Evolutionary conservation across 1,140 invertebrate genomes (phyloP).

Genomic region (Bombyx mandarina): DNA sequence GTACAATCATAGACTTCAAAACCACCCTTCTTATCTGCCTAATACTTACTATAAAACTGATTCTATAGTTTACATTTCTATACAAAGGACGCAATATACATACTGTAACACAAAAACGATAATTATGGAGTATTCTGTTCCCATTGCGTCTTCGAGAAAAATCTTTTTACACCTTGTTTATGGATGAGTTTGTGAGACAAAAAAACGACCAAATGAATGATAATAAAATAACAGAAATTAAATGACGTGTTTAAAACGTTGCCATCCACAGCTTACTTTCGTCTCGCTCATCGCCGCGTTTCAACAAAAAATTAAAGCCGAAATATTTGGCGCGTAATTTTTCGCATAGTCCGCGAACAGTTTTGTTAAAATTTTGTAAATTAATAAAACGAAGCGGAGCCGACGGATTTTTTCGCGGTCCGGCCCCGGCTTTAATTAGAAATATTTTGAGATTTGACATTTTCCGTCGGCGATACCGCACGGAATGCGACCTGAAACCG

Average conservation of each 20-base stretch:
- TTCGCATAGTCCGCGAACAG: slow-evolving; percentile 51
- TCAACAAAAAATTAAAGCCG: slow-evolving; percentile 26
- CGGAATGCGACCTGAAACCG: neutral
- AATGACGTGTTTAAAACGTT: neutral
- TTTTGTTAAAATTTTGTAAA: slow-evolving; percentile 66
- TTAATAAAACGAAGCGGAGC: slow-evolving; percentile 40
- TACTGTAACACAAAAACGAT: too few species aligned
- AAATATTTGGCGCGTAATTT: slow-evolving; percentile 39
- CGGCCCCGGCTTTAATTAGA: slow-evolving; percentile 48
- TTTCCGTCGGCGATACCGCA: slow-evolving; percentile 21
- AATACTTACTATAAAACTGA: too few species aligned
- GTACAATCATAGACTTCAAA: too few species aligned
- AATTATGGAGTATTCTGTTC: too few species aligned
- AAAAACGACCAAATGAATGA: neutral
- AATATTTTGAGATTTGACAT: slow-evolving; percentile 47
- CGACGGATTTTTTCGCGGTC: slow-evolving; percentile 36
- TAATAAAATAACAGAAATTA: neutral
- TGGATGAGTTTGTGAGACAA: neutral
- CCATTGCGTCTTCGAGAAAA: too few species aligned
- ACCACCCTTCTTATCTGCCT: too few species aligned
- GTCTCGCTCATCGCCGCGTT: slow-evolving; percentile 8
- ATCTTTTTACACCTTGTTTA: too few species aligned
- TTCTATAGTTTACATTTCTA: too few species aligned
- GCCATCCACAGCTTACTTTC: neutral
- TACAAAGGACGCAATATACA: too few species aligned